These are phyloP conservation scores for Gobionotothen gibberifrons DNA, from an alignment of 2,797 vertebrate species.

Conservation along the genomic window DNA sequence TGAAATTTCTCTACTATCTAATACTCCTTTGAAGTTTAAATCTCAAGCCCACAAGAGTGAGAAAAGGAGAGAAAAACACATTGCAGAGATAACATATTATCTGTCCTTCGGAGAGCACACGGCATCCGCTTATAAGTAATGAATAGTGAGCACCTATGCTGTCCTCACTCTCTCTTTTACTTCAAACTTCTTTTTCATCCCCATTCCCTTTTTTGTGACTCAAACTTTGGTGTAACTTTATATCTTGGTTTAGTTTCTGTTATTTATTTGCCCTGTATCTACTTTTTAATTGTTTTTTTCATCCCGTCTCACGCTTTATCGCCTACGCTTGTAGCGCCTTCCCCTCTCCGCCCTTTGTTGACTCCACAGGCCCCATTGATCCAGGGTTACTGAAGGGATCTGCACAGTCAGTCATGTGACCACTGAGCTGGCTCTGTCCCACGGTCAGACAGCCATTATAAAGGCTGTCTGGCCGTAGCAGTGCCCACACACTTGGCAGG, in stretches of 20 bases:
- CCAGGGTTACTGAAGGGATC: conserved; percentile 43
- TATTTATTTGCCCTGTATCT: not conserved
- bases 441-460: conserved; percentile 72
- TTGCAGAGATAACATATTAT: conserved; percentile 61
- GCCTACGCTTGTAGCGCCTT: not conserved
- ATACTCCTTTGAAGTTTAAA: conserved; percentile 66
- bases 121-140: conserved; percentile 59
- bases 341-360: conserved; percentile 29
- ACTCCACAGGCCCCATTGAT: conserved; percentile 46
- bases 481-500: conserved; percentile 76
- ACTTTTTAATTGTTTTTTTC: not conserved
- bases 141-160: conserved; percentile 43
- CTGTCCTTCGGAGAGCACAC: conserved; percentile 50
- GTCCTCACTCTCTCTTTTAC: conserved; percentile 34
- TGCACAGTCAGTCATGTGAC: conserved; percentile 64
- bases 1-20: conserved; percentile 44
- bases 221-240: not conserved
- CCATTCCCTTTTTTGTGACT: conserved; percentile 13
- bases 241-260: not conserved
- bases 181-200: conserved; percentile 6
- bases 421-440: conserved; percentile 65
- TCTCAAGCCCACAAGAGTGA: conserved; percentile 51
- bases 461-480: conserved; percentile 75
- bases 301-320: conserved; percentile 1
- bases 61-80: conserved; percentile 51